phyloP scores from a whole-genome alignment of 2,797 vertebrate genomes.

The Pterois miles region DNA sequence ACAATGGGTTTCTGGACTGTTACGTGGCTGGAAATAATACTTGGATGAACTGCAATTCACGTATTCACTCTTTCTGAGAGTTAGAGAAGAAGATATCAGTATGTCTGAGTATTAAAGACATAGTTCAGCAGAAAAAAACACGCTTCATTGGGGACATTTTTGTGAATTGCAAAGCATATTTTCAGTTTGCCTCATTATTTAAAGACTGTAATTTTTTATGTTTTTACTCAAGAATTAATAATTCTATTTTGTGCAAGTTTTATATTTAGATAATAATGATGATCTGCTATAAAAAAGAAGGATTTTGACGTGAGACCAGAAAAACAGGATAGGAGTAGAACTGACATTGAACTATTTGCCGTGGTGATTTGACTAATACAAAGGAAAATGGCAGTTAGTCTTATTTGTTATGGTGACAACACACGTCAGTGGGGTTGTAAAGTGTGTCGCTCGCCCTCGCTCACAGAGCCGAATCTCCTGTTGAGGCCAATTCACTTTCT shows the following conservation, averaged over 20 bases:
- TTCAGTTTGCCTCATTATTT: background rate
- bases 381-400: too few relatives aligned
- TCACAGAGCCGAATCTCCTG: too few relatives aligned
- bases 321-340: background rate
- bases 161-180: background rate
- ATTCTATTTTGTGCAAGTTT: background rate
- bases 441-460: too few relatives aligned
- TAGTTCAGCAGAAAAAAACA: background rate
- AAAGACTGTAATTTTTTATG: background rate
- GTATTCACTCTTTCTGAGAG: background rate
- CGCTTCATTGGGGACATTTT: background rate
- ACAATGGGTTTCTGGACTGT: background rate
- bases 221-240: background rate
- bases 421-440: too few relatives aligned
- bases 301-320: background rate
- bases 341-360: background rate
- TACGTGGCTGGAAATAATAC: background rate
- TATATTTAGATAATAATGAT: background rate
- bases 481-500: too few relatives aligned
- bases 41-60: too few relatives aligned
- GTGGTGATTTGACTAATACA: background rate
- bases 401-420: too few relatives aligned
- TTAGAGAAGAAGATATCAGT: background rate
- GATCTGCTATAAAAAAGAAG: background rate
- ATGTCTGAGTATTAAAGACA: background rate